Percentiles rank a stretch among this genome's conserved stretches.
Evolutionary conservation across 2,113 vertebrate genomes (phyloP).

Genomic region (Sorex araneus): DNA sequence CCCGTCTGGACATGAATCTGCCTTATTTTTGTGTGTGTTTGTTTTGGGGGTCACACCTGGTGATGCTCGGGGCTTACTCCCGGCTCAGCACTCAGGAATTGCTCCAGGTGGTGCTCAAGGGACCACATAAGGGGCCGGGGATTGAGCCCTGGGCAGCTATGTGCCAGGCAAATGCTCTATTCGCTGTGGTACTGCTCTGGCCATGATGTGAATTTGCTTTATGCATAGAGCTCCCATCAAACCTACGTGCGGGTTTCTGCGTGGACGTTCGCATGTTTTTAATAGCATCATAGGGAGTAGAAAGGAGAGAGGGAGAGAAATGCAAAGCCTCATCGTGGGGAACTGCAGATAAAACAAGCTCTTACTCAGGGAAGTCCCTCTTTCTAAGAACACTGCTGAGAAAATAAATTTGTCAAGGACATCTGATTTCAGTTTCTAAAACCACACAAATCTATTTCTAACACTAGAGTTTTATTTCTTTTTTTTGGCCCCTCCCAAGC

Average conservation of each 20-base stretch:
- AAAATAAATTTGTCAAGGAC: conserved; percentile 52
- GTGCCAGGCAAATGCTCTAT: too few species aligned
- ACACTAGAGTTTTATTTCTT: too few species aligned
- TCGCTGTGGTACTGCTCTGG: too few species aligned
- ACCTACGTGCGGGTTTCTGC: background rate
- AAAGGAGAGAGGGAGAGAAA: background rate
- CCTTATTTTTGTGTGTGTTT: background rate
- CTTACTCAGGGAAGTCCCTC: conserved; percentile 32
- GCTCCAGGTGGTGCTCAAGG: too few species aligned
- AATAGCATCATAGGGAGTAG: background rate
- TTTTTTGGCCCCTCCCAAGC: background rate
- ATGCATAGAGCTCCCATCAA: background rate
- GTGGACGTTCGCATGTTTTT: background rate
- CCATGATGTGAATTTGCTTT: background rate
- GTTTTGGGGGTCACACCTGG: too few species aligned
- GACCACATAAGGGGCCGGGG: too few species aligned
- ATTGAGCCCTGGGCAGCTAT: too few species aligned
- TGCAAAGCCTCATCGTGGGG: background rate
- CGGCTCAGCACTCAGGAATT: too few species aligned
- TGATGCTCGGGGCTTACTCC: too few species aligned
- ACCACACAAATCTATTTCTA: conserved; percentile 10
- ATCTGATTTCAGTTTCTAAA: conserved; percentile 52
- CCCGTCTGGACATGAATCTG: background rate
- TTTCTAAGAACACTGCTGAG: conserved; percentile 62
- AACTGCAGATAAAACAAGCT: background rate